A percentile compares a stretch with the other conserved stretches of the same genome.
Evolutionary conservation across 2,113 vertebrate species (phyloP).

Genomic region (Rhea americana): DNA sequence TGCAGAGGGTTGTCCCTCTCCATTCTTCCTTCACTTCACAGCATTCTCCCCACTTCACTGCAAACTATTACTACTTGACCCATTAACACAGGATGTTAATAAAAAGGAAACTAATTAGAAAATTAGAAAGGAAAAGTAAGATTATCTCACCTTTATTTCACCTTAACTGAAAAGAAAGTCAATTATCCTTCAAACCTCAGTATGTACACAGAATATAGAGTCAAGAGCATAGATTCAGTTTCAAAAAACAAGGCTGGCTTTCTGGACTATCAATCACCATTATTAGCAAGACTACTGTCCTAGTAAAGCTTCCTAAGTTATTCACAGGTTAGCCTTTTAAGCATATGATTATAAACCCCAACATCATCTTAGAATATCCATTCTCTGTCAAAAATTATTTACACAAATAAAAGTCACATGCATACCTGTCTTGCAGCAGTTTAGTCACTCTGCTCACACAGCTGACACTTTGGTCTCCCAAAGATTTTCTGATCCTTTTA

Average conservation of each 20-base stretch:
- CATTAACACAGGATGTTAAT: neutral
- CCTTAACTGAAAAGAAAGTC: neutral
- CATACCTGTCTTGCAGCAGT: slow-evolving; percentile 71
- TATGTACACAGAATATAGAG: neutral
- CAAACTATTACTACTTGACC: neutral
- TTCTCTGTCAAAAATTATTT: neutral
- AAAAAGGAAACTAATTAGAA: neutral
- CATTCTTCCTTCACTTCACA: neutral
- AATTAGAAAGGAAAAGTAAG: neutral
- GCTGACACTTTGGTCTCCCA: neutral
- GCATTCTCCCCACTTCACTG: neutral
- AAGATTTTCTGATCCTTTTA: slow-evolving; percentile 34
- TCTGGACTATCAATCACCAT: neutral
- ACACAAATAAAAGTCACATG: neutral
- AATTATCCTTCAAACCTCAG: neutral
- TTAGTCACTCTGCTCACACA: neutral
- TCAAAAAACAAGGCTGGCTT: neutral
- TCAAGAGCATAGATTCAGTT: neutral
- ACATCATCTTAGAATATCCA: neutral
- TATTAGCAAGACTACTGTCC: neutral
- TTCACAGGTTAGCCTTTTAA: neutral
- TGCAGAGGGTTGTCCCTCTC: neutral
- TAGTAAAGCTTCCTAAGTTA: neutral
- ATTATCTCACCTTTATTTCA: neutral
- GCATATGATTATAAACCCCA: neutral